Conservation (phyloP, 2,113 vertebrate species). For the Herpetotheres cachinnans region DNA sequence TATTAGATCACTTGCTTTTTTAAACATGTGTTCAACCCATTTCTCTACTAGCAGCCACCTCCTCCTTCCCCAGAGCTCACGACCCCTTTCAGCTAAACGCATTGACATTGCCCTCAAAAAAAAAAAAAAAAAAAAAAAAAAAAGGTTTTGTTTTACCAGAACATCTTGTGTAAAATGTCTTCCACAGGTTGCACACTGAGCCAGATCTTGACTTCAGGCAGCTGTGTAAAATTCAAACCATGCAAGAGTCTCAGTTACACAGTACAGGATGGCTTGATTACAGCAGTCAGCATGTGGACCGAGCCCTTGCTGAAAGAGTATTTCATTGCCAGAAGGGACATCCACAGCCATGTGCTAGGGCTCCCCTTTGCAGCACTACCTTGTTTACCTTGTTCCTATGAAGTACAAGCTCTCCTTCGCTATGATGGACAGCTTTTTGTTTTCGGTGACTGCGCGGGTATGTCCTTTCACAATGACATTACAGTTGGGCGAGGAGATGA, state of each 20-base stretch:
- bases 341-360: not conserved
- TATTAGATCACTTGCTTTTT: not conserved
- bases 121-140: not conserved
- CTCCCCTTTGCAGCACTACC: not conserved
- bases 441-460: not conserved
- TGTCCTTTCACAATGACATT: not conserved
- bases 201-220: conserved; percentile 36
- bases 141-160: conserved; percentile 58
- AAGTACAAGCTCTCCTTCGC: not conserved
- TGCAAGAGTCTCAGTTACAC: not conserved
- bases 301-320: not conserved
- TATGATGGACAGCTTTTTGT: not conserved
- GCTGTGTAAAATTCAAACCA: conserved; percentile 60
- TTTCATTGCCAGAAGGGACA: not conserved
- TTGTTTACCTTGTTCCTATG: not conserved
- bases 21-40: conserved; percentile 14
- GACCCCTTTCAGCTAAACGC: conserved; percentile 32
- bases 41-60: not conserved
- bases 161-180: conserved; percentile 62
- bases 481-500: not conserved
- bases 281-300: not conserved
- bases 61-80: not conserved
- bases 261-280: not conserved
- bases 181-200: conserved; percentile 63
- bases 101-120: not conserved